phyloP scores from a whole-genome alignment of 1,140 invertebrate genomes.

The Thaumatotibia leucotreta region DNA sequence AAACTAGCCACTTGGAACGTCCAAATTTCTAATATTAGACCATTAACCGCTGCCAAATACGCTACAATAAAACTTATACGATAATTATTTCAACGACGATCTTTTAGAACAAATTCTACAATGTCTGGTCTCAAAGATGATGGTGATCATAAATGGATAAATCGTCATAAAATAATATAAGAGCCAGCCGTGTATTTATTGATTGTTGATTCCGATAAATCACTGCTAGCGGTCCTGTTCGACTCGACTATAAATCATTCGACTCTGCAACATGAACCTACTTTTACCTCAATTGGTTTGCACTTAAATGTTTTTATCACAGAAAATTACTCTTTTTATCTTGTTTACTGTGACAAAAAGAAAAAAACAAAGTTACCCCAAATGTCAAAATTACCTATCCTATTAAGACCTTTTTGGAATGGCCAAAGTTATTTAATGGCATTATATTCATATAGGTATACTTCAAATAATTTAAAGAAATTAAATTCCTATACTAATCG shows the following conservation, averaged over 20 bases:
- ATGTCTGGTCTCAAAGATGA: neutral
- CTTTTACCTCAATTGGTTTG: neutral
- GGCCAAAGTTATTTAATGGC: no score
- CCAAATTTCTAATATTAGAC: slow-evolving; percentile 44
- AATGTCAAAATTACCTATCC: no score
- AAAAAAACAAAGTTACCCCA: neutral
- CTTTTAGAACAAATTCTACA: neutral
- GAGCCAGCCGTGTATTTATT: slow-evolving; percentile 27
- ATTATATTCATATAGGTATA: no score
- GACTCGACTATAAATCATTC: slow-evolving; percentile 37
- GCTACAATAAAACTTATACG: slow-evolving; percentile 24
- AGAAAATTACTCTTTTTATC: neutral
- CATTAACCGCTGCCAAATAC: slow-evolving; percentile 43
- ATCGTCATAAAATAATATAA: slow-evolving; percentile 24
- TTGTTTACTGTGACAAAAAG: neutral
- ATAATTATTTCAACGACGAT: neutral
- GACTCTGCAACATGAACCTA: neutral
- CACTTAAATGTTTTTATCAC: neutral
- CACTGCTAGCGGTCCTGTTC: slow-evolving; percentile 33
- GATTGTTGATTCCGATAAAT: slow-evolving; percentile 38
- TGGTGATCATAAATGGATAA: slow-evolving; percentile 9
- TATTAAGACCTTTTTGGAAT: no score
- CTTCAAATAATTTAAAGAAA: neutral
- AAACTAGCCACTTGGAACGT: slow-evolving; percentile 26
- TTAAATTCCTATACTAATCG: neutral